A percentile compares a stretch with the other conserved stretches of the same genome.
Evolutionary conservation across 2,888 invertebrate genomes (phyloP).

Genomic region (Nysson spinosus): DNA sequence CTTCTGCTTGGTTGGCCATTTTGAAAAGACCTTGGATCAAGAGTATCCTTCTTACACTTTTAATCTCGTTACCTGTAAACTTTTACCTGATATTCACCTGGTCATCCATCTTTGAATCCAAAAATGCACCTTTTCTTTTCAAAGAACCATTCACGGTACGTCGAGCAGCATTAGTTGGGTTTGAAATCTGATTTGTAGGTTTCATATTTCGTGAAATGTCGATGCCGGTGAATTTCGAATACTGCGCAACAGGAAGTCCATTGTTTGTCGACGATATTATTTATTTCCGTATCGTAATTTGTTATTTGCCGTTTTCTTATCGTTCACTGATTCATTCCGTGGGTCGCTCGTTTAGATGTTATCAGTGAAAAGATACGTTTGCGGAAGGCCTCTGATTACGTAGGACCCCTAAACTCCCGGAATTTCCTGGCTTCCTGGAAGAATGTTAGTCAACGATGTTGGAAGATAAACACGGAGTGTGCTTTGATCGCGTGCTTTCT

Average conservation of each 20-base stretch:
- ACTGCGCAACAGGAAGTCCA: not conserved
- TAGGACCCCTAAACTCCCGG: not conserved
- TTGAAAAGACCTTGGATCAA: not conserved
- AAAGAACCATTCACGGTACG: too few species aligned
- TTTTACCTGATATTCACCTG: constrained; percentile 16
- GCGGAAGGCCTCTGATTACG: not conserved
- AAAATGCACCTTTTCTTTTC: too few species aligned
- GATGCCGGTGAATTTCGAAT: not conserved
- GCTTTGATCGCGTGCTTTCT: constrained; percentile 37
- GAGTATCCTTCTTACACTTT: constrained; percentile 9
- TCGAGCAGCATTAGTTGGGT: too few species aligned
- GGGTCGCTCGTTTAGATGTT: not conserved
- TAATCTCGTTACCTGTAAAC: constrained; percentile 13
- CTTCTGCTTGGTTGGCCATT: constrained; percentile 4
- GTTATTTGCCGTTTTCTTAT: not conserved
- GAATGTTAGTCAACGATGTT: constrained; percentile 5
- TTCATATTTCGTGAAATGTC: too few species aligned
- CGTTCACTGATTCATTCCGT: not conserved
- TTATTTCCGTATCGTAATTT: not conserved
- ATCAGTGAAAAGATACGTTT: not conserved
- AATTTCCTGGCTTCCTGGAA: not conserved
- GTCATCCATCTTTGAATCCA: constrained; percentile 3
- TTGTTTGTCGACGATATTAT: not conserved
- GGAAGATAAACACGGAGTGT: not conserved
- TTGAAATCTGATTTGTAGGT: too few species aligned